Percentiles rank a stretch among this genome's conserved stretches.
phyloP scores from a whole-genome alignment of 2,888 invertebrate species.

The Thymelicus sylvestris region DNA sequence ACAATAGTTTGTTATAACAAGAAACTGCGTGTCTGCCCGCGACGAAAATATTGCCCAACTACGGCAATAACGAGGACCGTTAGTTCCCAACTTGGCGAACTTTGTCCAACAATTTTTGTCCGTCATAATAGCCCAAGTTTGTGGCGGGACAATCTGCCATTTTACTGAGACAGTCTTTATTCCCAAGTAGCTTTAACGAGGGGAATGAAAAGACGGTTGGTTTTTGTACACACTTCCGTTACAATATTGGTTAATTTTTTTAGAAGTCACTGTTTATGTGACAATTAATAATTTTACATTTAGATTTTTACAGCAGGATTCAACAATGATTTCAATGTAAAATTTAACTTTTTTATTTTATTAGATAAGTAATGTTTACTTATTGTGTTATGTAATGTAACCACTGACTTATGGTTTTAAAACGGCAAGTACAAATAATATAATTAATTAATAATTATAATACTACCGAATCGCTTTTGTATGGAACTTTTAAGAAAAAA shows the following conservation, averaged over 20 bases:
- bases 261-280: neutral
- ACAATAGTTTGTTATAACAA: conserved; percentile 72
- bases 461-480: too few species aligned
- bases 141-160: conserved; percentile 63
- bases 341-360: too few species aligned
- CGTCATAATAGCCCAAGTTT: conserved; percentile 80
- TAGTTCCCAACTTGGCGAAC: conserved; percentile 70
- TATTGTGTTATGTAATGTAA: too few species aligned
- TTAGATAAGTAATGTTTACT: too few species aligned
- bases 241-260: conserved; percentile 16
- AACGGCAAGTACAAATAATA: too few species aligned
- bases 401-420: too few species aligned
- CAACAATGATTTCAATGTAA: too few species aligned
- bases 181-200: conserved; percentile 49
- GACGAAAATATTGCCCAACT: conserved; percentile 80
- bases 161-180: conserved; percentile 52
- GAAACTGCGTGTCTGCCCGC: conserved; percentile 62
- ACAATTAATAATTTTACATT: too few species aligned
- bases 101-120: conserved; percentile 78
- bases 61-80: conserved; percentile 78
- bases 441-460: too few species aligned
- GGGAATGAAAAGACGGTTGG: conserved; percentile 18
- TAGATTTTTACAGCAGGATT: too few species aligned
- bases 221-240: conserved; percentile 17
- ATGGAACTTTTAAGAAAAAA: too few species aligned